Evolutionary conservation across 2,797 vertebrate species (phyloP), one percentile per base, ranked within the genome.

Genomic region (Chelon auratus): DNA sequence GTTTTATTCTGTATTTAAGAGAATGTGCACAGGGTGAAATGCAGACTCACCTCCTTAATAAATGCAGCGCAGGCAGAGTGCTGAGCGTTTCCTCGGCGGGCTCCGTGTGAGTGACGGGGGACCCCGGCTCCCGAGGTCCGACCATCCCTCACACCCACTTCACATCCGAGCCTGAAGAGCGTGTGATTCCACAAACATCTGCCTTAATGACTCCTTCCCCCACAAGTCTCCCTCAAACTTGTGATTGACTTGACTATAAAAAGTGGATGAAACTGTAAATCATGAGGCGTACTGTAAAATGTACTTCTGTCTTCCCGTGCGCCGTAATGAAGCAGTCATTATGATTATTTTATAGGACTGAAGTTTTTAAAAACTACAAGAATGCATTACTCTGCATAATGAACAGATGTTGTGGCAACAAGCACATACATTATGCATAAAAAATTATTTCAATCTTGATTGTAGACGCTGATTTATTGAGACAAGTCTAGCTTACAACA

Each of bases 341-440:
- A 95, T 95, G 92, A 95, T 97, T 97, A 94, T 96, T 96, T 93
- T 94, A 70, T 96, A 95, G 93, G 92, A 94, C 91, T 96, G 93
- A 94, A 96, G 95, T 96, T 97, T 96, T 94, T 96, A 95, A 97
- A 97, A 97, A 95, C 95, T 97, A 96, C 96, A 96, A 96, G 94
- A 98, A 97, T 96, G 95, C 96, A 96, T 97, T 97, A 93, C 95
- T 94, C 95, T 96, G 93, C 96, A 94, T 96, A 95, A 96, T 95
- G 97, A 98, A 96, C 97, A 97, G 96, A 97, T 98, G 96, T 97
- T 96, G 92, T 95, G 97, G 92, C 96, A 97, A 97, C 95, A 97
- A 93, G 96, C 95, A 93, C 96, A 96, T 97, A 95, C 94, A 96
- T 97, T 97, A 97, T 97, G 95, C 96, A 97, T 96, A 95, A 96